Conservation (phyloP, 2,797 vertebrate genomes). For the Myotis daubentonii region DNA sequence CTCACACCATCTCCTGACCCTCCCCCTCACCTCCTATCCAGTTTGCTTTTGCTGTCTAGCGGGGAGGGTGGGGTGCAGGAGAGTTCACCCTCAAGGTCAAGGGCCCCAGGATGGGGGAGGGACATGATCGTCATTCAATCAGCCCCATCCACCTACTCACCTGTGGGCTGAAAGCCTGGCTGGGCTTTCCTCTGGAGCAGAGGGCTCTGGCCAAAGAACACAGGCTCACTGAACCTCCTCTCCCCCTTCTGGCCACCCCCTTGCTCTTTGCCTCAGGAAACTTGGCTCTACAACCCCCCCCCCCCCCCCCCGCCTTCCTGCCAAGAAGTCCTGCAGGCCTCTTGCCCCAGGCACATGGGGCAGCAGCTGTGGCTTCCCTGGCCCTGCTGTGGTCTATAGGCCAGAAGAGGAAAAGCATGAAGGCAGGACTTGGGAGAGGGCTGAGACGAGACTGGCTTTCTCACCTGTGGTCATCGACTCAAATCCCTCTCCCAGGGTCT, state of each 20-base stretch:
- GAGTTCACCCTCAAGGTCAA: not conserved
- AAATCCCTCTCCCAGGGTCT: not conserved
- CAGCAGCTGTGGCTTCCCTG: not conserved
- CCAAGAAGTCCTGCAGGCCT: not conserved
- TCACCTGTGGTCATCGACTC: not conserved
- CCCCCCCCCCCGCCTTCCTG: not conserved
- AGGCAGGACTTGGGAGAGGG: not conserved
- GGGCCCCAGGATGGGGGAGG: not conserved
- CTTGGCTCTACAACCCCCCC: rapidly evolving
- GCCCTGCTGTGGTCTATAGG: not conserved
- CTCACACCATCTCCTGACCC: conserved; percentile 77
- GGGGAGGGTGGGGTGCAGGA: not conserved
- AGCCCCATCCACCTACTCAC: not conserved
- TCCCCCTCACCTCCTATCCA: conserved; percentile 26
- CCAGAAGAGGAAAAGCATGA: not conserved
- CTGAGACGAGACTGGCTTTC: not conserved
- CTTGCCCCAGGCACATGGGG: not conserved
- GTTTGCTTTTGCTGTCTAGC: not conserved
- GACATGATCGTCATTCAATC: not conserved
- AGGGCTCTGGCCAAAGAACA: not conserved
- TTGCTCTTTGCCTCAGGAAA: not conserved
- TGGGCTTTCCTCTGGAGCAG: not conserved
- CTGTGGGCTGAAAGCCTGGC: not conserved
- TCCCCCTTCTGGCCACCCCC: not conserved
- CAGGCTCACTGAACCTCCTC: not conserved